These are phyloP conservation scores for Osmoderma eremita DNA, from an alignment of 2,888 invertebrate genomes.

Conservation along the genomic window DNA sequence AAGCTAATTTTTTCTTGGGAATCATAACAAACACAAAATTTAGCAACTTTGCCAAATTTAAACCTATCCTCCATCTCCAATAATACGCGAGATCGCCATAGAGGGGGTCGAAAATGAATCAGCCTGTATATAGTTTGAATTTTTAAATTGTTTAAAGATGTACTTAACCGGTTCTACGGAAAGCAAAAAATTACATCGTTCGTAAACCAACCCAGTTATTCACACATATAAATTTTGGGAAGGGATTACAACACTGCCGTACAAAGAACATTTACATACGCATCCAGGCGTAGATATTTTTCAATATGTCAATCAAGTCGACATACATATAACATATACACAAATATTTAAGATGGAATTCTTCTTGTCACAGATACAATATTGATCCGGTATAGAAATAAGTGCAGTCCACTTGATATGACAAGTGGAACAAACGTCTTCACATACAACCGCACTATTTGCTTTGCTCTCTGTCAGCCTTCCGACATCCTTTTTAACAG, in stretches of 20 bases:
- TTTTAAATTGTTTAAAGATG: too few species aligned
- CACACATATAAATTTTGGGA: slow-evolving; percentile 11
- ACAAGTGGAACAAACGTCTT: slow-evolving; percentile 21
- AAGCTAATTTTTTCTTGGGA: too few species aligned
- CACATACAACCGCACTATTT: slow-evolving; percentile 6
- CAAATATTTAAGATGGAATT: slow-evolving; percentile 32
- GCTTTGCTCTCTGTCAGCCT: slow-evolving; percentile 9
- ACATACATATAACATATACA: slow-evolving; percentile 17
- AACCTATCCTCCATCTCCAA: too few species aligned
- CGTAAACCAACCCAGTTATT: too few species aligned
- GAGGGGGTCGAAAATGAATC: too few species aligned
- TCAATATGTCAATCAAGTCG: slow-evolving; percentile 31
- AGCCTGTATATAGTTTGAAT: too few species aligned
- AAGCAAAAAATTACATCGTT: too few species aligned
- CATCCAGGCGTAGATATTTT: slow-evolving; percentile 10
- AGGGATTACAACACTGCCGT: slow-evolving; percentile 5
- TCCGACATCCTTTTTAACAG: slow-evolving; percentile 24
- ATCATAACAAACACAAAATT: too few species aligned
- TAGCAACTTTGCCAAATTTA: too few species aligned
- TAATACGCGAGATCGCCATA: too few species aligned
- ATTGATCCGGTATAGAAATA: slow-evolving; percentile 35
- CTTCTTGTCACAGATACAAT: slow-evolving; percentile 31
- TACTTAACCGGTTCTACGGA: too few species aligned
- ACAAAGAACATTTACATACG: slow-evolving; percentile 10
- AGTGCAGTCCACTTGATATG: slow-evolving; percentile 35